Conservation (phyloP, 64 coral and sea anemone species). For the Montipora foliosa region DNA sequence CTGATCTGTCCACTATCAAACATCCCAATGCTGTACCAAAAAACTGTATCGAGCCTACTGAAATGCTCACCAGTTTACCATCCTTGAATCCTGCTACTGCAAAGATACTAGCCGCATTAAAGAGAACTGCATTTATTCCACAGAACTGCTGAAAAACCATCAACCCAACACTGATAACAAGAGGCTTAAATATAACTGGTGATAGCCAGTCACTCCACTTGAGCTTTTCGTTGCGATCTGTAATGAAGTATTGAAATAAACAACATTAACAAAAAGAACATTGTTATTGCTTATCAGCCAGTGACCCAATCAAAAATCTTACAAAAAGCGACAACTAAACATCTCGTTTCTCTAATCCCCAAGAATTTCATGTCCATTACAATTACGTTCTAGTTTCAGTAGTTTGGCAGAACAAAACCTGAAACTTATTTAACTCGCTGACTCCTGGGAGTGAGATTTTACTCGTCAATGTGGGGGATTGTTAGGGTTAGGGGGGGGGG, state of each 20-base stretch:
- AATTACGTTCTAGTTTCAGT: too few relatives aligned
- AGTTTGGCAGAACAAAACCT: too few relatives aligned
- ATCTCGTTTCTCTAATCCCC: too few relatives aligned
- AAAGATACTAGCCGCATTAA: slow-evolving; percentile 84
- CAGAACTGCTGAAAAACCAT: slow-evolving; percentile 83
- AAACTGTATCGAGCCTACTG: slow-evolving; percentile 84
- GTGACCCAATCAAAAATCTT: too few relatives aligned
- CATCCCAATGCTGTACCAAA: slow-evolving; percentile 72
- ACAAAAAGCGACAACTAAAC: too few relatives aligned
- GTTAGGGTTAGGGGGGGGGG: too few relatives aligned
- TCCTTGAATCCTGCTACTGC: slow-evolving; percentile 76
- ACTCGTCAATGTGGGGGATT: too few relatives aligned
- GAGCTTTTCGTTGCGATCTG: slow-evolving; percentile 53
- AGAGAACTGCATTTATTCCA: slow-evolving; percentile 78
- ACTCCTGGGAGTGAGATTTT: too few relatives aligned
- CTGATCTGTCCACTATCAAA: slow-evolving; percentile 84
- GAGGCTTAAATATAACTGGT: slow-evolving; percentile 68
- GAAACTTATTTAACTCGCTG: too few relatives aligned
- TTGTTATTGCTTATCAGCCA: too few relatives aligned
- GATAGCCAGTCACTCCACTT: slow-evolving; percentile 62
- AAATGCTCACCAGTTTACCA: slow-evolving; percentile 68
- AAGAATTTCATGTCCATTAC: too few relatives aligned
- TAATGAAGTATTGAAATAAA: slow-evolving; percentile 11
- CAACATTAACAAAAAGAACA: background rate
- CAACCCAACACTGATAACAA: slow-evolving; percentile 78